Evolutionary conservation across 1,140 invertebrate genomes (phyloP), one percentile per base, ranked within the genome.

Genomic region (Ooceraea biroi): DNA sequence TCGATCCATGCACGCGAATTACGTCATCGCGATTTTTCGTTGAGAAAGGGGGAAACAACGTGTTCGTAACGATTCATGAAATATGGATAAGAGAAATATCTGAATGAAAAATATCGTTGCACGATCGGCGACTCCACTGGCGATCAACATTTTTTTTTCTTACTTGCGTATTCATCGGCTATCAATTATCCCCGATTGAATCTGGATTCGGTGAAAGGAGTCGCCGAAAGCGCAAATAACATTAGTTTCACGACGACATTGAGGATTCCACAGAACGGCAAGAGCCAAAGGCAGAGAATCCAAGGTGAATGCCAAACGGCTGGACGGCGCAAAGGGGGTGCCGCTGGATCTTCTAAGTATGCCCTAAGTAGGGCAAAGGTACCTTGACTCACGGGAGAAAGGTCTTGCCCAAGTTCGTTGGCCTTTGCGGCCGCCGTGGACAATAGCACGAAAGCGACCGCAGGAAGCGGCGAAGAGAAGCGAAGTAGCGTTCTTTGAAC

Each of bases 311-410:
- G 71, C 76, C 36, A 69, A 50, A 30, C 44, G 30, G n/a, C 3
- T 44, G 7, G 19, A 52, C 36, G 27, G 63, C 14, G n/a, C 44
- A 50, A 82, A 83, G 50, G 41, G 71, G 61, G 8, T 86, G 60
- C 48, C 41, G 22, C 50, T 41, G 27, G 27, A 68, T 85, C 68
- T 80, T 25, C 44, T 69, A 63, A 30, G 68, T 63, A 46, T 68
- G 58, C 41, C 25, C 50, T 76, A 57, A 46, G 25, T 25, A 60
- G 57, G 69, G 50, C 63, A 66, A 58, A 76, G 36, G 50, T 71
- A 83, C 25, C 48, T 57, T 65, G 60, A 22, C 25, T 82, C 36
- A 1, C 44, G 1, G 36, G 85, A 83, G 86, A 87, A 86, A 87
- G 86, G 50, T 83, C 78, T 30, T 44, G 52, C 14, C 25, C 44